A percentile compares a stretch with the other conserved stretches of the same genome.
Conservation (phyloP, 2,797 vertebrate species). For the Chelmon rostratus region DNA sequence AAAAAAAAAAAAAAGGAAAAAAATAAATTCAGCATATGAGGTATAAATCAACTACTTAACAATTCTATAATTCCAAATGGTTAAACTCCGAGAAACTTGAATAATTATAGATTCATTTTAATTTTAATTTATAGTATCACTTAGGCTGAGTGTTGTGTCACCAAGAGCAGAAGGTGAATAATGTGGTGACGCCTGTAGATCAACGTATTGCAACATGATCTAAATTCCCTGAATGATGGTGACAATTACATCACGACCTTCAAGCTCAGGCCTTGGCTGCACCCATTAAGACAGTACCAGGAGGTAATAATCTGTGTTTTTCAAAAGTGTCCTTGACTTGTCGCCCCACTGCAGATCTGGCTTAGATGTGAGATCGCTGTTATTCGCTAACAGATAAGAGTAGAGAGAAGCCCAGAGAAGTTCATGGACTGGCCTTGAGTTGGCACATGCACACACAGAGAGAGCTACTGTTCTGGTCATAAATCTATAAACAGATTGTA, state of each 20-base stretch:
- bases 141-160: neutral
- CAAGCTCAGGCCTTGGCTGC: neutral
- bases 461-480: slow-evolving; percentile 59
- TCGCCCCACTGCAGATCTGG: neutral
- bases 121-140: neutral
- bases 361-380: slow-evolving; percentile 10
- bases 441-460: neutral
- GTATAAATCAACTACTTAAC: neutral
- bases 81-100: neutral
- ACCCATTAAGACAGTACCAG: neutral
- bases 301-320: neutral
- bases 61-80: neutral
- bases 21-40: neutral
- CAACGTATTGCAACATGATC: slow-evolving; percentile 4
- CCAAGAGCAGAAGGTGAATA: neutral
- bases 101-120: neutral
- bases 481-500: slow-evolving; percentile 26
- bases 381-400: slow-evolving; percentile 47
- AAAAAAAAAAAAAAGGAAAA: slow-evolving; percentile 2
- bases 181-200: neutral
- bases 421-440: slow-evolving; percentile 58
- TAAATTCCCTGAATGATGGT: neutral
- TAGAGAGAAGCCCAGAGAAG: neutral
- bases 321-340: slow-evolving; percentile 38
- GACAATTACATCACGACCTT: neutral